Evolutionary conservation across 2,797 vertebrate species (phyloP).

Genomic region (Gouania willdenowi): DNA sequence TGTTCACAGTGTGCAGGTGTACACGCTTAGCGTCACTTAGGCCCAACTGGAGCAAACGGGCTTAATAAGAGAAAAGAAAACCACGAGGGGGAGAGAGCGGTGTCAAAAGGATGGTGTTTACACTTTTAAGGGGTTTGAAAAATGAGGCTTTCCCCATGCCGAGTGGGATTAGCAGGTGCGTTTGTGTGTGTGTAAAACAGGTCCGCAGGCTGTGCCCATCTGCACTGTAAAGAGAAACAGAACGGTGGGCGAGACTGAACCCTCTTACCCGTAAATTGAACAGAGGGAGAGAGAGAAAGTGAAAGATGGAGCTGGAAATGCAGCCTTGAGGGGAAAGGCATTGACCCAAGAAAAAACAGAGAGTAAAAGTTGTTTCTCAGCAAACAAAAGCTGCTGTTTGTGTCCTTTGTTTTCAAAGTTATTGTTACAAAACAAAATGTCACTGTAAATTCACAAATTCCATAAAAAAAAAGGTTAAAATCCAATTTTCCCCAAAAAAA

Average conservation of each 20-base stretch:
- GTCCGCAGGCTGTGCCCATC: slow-evolving; percentile 50
- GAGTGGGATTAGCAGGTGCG: slow-evolving; percentile 43
- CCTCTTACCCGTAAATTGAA: slow-evolving; percentile 47
- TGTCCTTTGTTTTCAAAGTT: no score
- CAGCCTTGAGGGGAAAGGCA: not conserved
- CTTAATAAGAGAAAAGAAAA: slow-evolving; percentile 29
- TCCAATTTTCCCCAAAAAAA: no score
- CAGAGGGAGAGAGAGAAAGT: slow-evolving; percentile 6
- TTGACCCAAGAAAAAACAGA: not conserved
- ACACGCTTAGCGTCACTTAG: slow-evolving; percentile 34
- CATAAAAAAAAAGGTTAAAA: no score
- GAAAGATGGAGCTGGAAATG: slow-evolving; percentile 4
- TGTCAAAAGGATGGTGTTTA: slow-evolving; percentile 43
- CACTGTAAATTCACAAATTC: no score
- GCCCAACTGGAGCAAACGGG: slow-evolving; percentile 21
- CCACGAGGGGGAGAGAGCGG: slow-evolving; percentile 6
- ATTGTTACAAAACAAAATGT: no score
- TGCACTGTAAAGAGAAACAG: slow-evolving; percentile 64
- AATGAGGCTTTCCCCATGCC: slow-evolving; percentile 46
- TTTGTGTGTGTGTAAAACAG: not conserved
- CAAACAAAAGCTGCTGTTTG: no score
- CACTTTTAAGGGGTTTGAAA: slow-evolving; percentile 55
- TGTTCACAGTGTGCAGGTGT: slow-evolving; percentile 37
- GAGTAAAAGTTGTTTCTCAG: not conserved
- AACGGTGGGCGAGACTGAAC: slow-evolving; percentile 58